Conservation (phyloP, 2,797 vertebrate genomes). For the Momotus momota region DNA sequence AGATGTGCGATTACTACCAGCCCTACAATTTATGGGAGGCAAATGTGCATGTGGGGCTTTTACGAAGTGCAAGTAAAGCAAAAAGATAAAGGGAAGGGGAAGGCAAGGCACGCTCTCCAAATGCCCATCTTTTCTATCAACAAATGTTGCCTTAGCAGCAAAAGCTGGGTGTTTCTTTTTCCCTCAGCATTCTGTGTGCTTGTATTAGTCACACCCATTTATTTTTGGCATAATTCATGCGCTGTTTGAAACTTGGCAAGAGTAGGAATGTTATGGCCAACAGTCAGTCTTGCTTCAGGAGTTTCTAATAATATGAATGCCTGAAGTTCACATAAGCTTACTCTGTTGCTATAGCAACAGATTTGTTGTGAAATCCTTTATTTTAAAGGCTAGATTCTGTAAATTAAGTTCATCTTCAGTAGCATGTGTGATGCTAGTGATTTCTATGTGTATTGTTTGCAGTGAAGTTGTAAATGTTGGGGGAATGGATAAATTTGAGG, state of each 20-base stretch:
- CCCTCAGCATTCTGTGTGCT: conserved; percentile 70
- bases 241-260: conserved; percentile 81
- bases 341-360: conserved; percentile 75
- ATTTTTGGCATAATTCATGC: conserved; percentile 82
- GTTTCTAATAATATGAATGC: conserved; percentile 83
- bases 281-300: conserved; percentile 83
- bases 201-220: conserved; percentile 83
- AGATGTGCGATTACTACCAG: conserved; percentile 74
- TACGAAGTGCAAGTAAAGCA: conserved; percentile 78
- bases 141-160: conserved; percentile 78
- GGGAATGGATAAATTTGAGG: neutral
- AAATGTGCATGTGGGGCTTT: conserved; percentile 73
- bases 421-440: conserved; percentile 47
- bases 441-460: conserved; percentile 47
- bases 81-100: conserved; percentile 60
- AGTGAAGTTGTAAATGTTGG: neutral
- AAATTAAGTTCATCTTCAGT: conserved; percentile 71
- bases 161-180: conserved; percentile 64
- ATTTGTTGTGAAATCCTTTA: conserved; percentile 80
- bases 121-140: conserved; percentile 74
- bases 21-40: conserved; percentile 73
- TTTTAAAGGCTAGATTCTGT: conserved; percentile 75
- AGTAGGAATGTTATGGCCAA: conserved; percentile 74
- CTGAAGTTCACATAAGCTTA: conserved; percentile 82
- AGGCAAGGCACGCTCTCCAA: conserved; percentile 44